These are phyloP conservation scores for Chunga burmeisteri DNA, from an alignment of 2,113 vertebrate species.

Conservation along the genomic window DNA sequence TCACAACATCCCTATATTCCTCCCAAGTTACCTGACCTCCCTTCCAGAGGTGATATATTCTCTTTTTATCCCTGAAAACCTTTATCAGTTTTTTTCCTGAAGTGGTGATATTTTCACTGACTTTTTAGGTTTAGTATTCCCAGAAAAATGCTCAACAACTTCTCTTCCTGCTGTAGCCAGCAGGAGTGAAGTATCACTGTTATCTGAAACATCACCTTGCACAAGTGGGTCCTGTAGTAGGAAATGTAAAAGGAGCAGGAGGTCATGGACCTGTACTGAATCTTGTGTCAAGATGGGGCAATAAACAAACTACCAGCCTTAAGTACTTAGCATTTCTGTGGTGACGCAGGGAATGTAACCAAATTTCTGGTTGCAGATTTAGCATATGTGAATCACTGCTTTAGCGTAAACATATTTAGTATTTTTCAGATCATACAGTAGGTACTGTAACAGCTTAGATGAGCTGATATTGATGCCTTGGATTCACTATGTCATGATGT, in stretches of 20 bases:
- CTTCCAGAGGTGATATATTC: too few relatives aligned
- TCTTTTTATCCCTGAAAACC: too few relatives aligned
- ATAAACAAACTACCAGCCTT: background rate
- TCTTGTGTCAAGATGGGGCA: background rate
- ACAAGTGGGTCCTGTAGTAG: too few relatives aligned
- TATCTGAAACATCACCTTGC: background rate
- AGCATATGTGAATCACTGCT: background rate
- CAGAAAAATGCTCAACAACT: background rate
- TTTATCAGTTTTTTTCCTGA: background rate
- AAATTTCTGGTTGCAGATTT: background rate
- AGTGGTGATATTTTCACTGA: background rate
- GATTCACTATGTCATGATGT: background rate
- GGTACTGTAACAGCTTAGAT: background rate
- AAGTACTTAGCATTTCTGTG: background rate
- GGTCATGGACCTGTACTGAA: background rate
- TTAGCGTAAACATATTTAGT: background rate
- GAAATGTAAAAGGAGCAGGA: background rate
- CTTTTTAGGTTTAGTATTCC: background rate
- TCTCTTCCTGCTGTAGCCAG: background rate
- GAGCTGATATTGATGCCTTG: background rate
- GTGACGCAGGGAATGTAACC: background rate
- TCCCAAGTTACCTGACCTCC: too few relatives aligned
- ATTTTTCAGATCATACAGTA: background rate
- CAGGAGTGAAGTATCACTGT: background rate
- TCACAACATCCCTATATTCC: too few relatives aligned